Base-by-base conservation (phyloP, 2,113 vertebrate species). In the Indicator maculatus region DNA sequence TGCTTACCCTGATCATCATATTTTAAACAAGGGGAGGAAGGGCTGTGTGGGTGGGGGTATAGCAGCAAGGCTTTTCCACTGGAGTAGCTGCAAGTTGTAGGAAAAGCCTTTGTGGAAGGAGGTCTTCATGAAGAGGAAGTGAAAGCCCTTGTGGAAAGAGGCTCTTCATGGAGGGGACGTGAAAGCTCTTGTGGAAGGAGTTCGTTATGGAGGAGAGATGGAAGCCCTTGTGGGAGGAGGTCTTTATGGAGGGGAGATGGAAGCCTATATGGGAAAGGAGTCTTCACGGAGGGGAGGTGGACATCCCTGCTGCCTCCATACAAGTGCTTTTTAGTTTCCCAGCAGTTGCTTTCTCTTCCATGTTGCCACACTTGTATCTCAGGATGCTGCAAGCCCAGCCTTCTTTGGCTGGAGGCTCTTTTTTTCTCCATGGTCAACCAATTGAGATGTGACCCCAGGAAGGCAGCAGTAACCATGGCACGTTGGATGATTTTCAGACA, bases 1-100 rank as follows among this genome's bases (percentile, higher is more conserved):
- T 1, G 0, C 70, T 95, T 90, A 86, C 69, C 60, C 91, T 14
- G 38, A 45, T 70, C 39, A 16, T 59, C 41, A 3, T 88, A 63
- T 81, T 91, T 94, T 92, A 93, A 86, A 52, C 15, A 38, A 11
- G 79, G 56, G 72, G 65, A 56, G 38, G 36, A 56, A 60, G 38
- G 9, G 76, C 55, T n/a, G 16, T 26, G 53, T 50, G 60, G 63
- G 84, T 79, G 84, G 74, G 64, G 65, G 36, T 50, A 1, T 1
- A 77, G 26, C 60, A 1, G 4, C 24, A 13, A 80, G 80, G 61
- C 64, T 88, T 79, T 77, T 69, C 76, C 31, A 4, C 12, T 58
- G 56, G 65, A 78, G 66, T 26, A n/a, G 66, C 20, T 8, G 3
- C 24, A 64, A 88, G 47, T 41, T 1, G 2, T 2, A 17, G 61